phyloP scores from a whole-genome alignment of 2,888 invertebrate species.

The Rotaria macrura region DNA sequence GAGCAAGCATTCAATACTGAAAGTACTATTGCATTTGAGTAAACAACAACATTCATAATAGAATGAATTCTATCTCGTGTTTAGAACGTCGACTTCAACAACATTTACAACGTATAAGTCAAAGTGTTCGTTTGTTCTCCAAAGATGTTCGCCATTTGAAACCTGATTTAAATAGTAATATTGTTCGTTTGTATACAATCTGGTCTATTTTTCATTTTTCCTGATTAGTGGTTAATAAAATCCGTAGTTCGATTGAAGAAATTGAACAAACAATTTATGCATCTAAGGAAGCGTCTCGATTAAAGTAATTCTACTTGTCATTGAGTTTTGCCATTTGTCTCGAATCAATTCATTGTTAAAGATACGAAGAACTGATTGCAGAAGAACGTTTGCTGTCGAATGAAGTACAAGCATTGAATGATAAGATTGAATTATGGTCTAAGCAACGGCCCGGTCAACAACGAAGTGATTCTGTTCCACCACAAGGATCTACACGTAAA shows the following conservation, averaged over 20 bases:
- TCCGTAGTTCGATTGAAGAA: background rate
- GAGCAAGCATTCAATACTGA: background rate
- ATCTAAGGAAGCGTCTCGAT: background rate
- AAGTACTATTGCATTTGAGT: background rate
- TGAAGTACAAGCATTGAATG: slow-evolving; percentile 45
- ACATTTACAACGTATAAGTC: background rate
- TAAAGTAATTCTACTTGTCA: background rate
- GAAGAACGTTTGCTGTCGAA: slow-evolving; percentile 42
- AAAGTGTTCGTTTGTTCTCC: background rate
- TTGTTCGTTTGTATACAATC: background rate
- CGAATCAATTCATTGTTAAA: background rate
- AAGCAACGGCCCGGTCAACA: slow-evolving; percentile 35
- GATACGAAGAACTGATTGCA: slow-evolving; percentile 42
- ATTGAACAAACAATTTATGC: background rate
- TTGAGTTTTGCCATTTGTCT: too few relatives aligned
- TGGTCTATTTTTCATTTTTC: background rate
- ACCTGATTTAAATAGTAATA: background rate
- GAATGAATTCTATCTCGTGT: too few relatives aligned
- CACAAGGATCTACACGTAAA: slow-evolving; percentile 33
- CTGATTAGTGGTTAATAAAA: background rate
- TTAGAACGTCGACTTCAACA: background rate
- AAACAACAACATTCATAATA: too few relatives aligned
- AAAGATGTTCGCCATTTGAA: background rate
- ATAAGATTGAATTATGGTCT: slow-evolving; percentile 45
- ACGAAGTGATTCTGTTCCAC: background rate